A percentile compares a stretch with the other conserved stretches of the same genome.
phyloP scores from a whole-genome alignment of 2,113 vertebrate genomes.

The Conger conger region DNA sequence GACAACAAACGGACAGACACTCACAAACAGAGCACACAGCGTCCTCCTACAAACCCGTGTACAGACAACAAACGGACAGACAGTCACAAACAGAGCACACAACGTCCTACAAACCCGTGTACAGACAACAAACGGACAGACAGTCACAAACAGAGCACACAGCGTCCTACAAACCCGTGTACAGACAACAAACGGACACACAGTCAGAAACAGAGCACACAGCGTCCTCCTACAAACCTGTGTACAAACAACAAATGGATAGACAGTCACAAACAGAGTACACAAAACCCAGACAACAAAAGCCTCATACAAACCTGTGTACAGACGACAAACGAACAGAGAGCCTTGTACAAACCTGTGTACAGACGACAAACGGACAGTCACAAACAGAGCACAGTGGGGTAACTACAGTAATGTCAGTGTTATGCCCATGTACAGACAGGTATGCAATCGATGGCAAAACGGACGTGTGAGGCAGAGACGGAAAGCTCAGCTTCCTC shows the following conservation, averaged over 20 bases:
- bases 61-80: neutral
- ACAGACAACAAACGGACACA: neutral
- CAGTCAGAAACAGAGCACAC: neutral
- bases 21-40: neutral
- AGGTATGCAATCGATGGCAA: no score
- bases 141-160: neutral
- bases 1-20: neutral
- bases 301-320: neutral
- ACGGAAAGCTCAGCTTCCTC: neutral
- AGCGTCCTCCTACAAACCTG: neutral
- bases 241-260: neutral
- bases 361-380: neutral
- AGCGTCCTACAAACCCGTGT: neutral
- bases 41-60: neutral
- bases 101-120: neutral
- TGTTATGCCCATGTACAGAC: neutral
- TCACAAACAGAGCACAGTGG: neutral
- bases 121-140: neutral
- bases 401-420: no score
- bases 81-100: neutral
- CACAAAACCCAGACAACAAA: no score
- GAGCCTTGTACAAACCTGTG: neutral
- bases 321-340: neutral
- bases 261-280: neutral
- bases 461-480: neutral